A percentile compares a stretch with the other conserved stretches of the same genome.
Conservation (phyloP, 2,888 invertebrate species). For the Epistrophella euchroma region DNA sequence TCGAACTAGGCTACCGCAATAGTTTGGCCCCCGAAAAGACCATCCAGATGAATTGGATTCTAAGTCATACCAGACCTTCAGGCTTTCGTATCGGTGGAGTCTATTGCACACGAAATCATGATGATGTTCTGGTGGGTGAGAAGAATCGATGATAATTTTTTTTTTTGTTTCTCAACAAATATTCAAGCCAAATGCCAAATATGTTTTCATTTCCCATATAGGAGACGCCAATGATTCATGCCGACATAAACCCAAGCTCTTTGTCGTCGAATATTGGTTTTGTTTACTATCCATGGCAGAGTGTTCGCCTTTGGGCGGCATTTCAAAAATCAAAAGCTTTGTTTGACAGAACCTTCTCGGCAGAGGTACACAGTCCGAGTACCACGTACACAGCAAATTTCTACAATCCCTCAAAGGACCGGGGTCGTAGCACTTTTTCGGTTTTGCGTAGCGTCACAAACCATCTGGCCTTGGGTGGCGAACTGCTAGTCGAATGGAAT, state of each 20-base stretch:
- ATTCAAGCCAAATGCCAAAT: not conserved
- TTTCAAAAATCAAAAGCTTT: conserved; percentile 79
- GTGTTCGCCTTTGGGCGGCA: conserved; percentile 77
- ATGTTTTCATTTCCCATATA: conserved; percentile 61
- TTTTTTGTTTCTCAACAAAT: not conserved
- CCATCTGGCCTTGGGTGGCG: conserved; percentile 81
- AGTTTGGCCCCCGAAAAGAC: conserved; percentile 81
- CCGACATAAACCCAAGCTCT: conserved; percentile 82
- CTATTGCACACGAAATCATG: conserved; percentile 79
- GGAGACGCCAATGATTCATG: conserved; percentile 82
- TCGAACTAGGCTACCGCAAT: conserved; percentile 80
- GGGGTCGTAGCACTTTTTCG: conserved; percentile 81
- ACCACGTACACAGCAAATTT: conserved; percentile 81
- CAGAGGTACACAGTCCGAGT: conserved; percentile 79
- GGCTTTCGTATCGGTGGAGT: conserved; percentile 83
- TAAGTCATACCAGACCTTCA: conserved; percentile 81
- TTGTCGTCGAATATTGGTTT: conserved; percentile 81
- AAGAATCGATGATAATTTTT: not conserved
- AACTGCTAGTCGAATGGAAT: conserved; percentile 82
- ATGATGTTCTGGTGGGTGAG: conserved; percentile 80
- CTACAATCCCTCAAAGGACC: conserved; percentile 79
- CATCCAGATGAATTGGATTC: conserved; percentile 80
- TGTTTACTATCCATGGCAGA: conserved; percentile 80
- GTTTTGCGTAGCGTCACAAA: conserved; percentile 81
- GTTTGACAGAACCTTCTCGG: conserved; percentile 79